These are phyloP conservation scores for Actenoides lindsayi DNA, from an alignment of 2,113 vertebrate genomes.

Conservation along the genomic window DNA sequence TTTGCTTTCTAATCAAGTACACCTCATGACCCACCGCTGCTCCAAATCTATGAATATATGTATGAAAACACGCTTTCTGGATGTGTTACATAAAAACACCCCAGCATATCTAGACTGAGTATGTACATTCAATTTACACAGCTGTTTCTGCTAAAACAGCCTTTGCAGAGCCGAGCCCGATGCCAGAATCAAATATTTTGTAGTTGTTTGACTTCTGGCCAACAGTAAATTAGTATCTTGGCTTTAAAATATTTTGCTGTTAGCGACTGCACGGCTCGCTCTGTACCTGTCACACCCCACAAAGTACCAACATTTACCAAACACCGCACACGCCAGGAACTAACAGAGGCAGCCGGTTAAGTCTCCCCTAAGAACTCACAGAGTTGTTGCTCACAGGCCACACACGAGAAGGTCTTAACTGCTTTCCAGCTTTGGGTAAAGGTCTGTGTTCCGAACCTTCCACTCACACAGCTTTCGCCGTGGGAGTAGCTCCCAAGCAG, in stretches of 20 bases:
- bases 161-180: neutral
- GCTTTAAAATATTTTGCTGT: neutral
- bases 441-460: neutral
- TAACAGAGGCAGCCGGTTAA: neutral
- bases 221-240: neutral
- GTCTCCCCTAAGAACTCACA: neutral
- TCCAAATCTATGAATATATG: slow-evolving; percentile 43
- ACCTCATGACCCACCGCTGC: slow-evolving; percentile 28
- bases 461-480: neutral
- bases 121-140: neutral
- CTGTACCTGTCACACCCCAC: slow-evolving; percentile 42
- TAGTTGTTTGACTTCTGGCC: neutral
- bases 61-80: slow-evolving; percentile 24
- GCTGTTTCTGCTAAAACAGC: slow-evolving; percentile 18
- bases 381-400: neutral
- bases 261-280: neutral
- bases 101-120: neutral
- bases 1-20: slow-evolving; percentile 3
- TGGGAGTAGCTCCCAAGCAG: fast-evolving
- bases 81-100: slow-evolving; percentile 32
- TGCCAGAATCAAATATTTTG: slow-evolving; percentile 17
- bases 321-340: neutral
- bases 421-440: neutral
- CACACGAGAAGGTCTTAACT: neutral
- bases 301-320: slow-evolving; percentile 11